Conservation (phyloP, 2,888 invertebrate genomes). For the Pseudoips prasinana region DNA sequence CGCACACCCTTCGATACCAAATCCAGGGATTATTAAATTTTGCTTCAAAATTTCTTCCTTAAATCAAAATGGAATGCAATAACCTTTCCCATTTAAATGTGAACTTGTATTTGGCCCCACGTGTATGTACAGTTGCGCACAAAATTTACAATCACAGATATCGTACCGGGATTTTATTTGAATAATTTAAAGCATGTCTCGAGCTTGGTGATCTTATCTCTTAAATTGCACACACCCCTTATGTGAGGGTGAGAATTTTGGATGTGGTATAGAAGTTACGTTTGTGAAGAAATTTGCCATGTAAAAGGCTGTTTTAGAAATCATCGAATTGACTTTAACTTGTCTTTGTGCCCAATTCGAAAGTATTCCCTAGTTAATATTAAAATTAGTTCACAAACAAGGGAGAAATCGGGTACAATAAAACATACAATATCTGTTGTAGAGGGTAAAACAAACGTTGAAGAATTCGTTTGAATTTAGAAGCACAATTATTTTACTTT, state of each 20-base stretch:
- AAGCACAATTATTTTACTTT: too few relatives aligned
- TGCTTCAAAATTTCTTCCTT: neutral
- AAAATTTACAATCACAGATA: conserved; percentile 73
- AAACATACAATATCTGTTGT: too few relatives aligned
- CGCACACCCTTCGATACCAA: too few relatives aligned
- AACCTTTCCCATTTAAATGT: conserved; percentile 1
- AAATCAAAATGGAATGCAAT: conserved; percentile 9
- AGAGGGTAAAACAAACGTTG: too few relatives aligned
- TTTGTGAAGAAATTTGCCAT: too few relatives aligned
- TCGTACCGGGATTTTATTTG: conserved; percentile 68
- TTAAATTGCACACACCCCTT: conserved; percentile 63
- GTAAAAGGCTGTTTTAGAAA: neutral
- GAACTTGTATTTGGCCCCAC: conserved; percentile 17
- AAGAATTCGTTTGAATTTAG: too few relatives aligned
- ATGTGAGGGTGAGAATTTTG: conserved; percentile 24
- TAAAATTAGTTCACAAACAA: too few relatives aligned
- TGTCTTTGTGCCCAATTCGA: too few relatives aligned
- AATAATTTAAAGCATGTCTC: conserved; percentile 67
- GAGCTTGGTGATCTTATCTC: conserved; percentile 58
- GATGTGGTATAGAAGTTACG: conserved; percentile 26
- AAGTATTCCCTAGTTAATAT: too few relatives aligned
- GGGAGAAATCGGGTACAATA: too few relatives aligned
- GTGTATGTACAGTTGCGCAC: conserved; percentile 45
- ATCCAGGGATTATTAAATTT: neutral
- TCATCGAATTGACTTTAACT: too few relatives aligned